Base-by-base conservation (phyloP, 1,140 invertebrate species). In the Aphelenchoides besseyi region DNA sequence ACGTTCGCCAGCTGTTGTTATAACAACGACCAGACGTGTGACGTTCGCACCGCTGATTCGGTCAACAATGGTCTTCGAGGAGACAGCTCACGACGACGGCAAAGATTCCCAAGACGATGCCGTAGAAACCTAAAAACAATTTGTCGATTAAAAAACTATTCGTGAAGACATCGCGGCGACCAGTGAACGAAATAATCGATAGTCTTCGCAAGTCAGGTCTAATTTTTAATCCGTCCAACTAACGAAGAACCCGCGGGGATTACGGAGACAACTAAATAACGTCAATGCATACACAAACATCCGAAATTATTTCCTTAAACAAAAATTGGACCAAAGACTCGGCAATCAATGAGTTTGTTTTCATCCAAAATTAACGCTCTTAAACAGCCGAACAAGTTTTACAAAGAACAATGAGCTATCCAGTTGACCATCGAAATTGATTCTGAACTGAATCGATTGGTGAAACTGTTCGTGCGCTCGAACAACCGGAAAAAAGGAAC, bases 1-100 rank as follows among this genome's bases (percentile, higher is more conserved):
- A 48, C 41, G 41, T n/a, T n/a, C n/a, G n/a, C n/a, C n/a, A n/a
- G n/a, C n/a, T n/a, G 41, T 48, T 23, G 41, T 48, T 48, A 48
- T 48, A 48, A 48, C 41, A 48, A 48, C 41, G 41, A 12, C n/a
- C n/a, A n/a, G 41, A 23, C 12, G 41, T 23, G 41, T 48, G 41
- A 48, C 41, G 41, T 48, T 23, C 41, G 41, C 41, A 23, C 23
- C 41, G 41, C 41, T 23, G 41, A 23, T 48, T 48, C 23, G 41
- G 41, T 48, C 41, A 48, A 12, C 12, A 48, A 48, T 48, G 41
- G 12, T 23, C n/a, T n/a, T n/a, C n/a, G n/a, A 23, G 41, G 41
- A 48, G 41, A 12, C 41, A 23, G 41, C 41, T 12, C 12, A 12
- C 12, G 41, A 48, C 41, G 41, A 48, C 41, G 41, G 41, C 41